Evolutionary conservation across 2,888 invertebrate species (phyloP), one percentile per base, ranked within the genome.

Genomic region (Reticulitermes lucifugus): DNA sequence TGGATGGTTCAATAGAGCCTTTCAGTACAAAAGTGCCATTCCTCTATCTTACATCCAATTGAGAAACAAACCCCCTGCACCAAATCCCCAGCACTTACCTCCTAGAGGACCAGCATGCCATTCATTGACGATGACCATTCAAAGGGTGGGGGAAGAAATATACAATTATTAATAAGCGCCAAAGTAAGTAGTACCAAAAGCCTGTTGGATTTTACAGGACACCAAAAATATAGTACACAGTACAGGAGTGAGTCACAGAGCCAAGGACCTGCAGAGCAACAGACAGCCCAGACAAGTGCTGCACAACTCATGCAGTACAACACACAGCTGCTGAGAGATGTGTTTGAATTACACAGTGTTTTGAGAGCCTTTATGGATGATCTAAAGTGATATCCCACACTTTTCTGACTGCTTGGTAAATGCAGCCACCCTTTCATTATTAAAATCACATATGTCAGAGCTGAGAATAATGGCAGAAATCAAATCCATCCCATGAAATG

Each of bases 111-210:
- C 87, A 83, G 85, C 86, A 86, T 86, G 85, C 86, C 87, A 86
- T 83, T 86, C 75, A 75, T 46, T 77, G 85, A 71, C 81, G 87
- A 77, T 85, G 85, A 86, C 87, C 87, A 87, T 85, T 87, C 86
- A 86, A 87, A 86, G 86, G 86, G 84, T 84, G 77, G 80, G 82
- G 81, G 85, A 84, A 86, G 84, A 86, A 85, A 87, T 79, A 85
- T 84, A 86, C 83, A 87, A 83, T 84, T 71, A 87, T 86, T 87
- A 87, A 87, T 86, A 85, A 87, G 85, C 85, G 83, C 80, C 86
- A 85, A 83, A 86, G 79, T 85, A 86, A 86, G 81, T 81, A 84
- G 85, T 84, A 86, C 85, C 86, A 87, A 83, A 85, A 87, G 86
- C 87, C 87, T 86, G 85, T 83, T 86, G 70, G 83, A 86, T 59